Evolutionary conservation across 2,797 vertebrate genomes (phyloP).

Genomic region (Siniperca undulata): DNA sequence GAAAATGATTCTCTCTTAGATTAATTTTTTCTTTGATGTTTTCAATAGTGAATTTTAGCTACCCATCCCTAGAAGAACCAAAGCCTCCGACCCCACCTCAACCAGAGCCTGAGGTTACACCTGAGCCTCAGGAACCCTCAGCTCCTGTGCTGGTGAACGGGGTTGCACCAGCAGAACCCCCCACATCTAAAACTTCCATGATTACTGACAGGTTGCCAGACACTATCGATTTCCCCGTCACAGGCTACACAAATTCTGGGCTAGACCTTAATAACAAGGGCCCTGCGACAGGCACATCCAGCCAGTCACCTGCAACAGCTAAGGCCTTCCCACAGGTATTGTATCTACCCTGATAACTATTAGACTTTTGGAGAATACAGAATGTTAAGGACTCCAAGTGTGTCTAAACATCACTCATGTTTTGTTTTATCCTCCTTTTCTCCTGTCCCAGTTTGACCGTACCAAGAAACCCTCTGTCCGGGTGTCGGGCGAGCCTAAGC

Average conservation of each 20-base stretch:
- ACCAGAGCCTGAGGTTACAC: constrained; percentile 72
- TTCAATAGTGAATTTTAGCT: constrained; percentile 93
- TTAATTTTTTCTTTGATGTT: constrained; percentile 25
- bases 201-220: constrained; percentile 71
- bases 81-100: constrained; percentile 83
- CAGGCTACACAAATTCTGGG: constrained; percentile 65
- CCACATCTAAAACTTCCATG: constrained; percentile 65
- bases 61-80: constrained; percentile 94
- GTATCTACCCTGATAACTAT: constrained; percentile 53
- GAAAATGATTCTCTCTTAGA: neutral
- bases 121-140: constrained; percentile 70
- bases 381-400: neutral
- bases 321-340: constrained; percentile 92
- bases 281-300: constrained; percentile 34
- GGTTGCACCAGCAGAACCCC: constrained; percentile 73
- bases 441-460: constrained; percentile 90
- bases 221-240: constrained; percentile 71
- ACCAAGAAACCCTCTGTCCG: constrained; percentile 91
- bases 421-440: constrained; percentile 16
- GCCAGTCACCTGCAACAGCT: constrained; percentile 76
- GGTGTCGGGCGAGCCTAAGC: constrained; percentile 77
- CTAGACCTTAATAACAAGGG: constrained; percentile 57
- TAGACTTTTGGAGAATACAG: neutral
- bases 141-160: constrained; percentile 79
- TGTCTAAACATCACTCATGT: neutral